A percentile compares a stretch with the other conserved stretches of the same genome.
Conservation (phyloP, 2,888 invertebrate species). For the Andricus curvator region DNA sequence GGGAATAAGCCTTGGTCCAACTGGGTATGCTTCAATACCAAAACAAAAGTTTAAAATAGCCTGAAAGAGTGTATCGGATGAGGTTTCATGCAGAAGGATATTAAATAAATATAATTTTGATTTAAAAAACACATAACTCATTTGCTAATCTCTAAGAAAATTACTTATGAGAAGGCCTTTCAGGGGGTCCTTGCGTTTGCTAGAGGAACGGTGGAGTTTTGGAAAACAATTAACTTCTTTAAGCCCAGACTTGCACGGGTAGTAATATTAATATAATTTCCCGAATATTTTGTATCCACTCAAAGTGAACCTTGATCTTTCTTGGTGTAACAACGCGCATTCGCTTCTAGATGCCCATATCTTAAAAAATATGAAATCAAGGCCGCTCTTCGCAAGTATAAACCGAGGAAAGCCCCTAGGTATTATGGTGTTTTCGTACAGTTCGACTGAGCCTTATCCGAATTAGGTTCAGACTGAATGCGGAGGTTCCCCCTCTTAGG, state of each 20-base stretch:
- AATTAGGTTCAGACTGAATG: neutral
- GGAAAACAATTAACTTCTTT: too few relatives aligned
- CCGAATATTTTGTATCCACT: neutral
- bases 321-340: neutral
- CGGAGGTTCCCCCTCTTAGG: too few relatives aligned
- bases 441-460: neutral
- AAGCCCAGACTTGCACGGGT: too few relatives aligned
- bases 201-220: neutral
- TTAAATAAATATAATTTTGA: too few relatives aligned
- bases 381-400: neutral
- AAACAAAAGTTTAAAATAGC: too few relatives aligned
- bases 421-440: neutral
- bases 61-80: too few relatives aligned
- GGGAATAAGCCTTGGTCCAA: too few relatives aligned
- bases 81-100: too few relatives aligned
- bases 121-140: too few relatives aligned
- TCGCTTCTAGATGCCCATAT: neutral
- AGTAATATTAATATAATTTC: neutral
- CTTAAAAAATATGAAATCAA: neutral
- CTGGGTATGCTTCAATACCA: too few relatives aligned
- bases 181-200: neutral
- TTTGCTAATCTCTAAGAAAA: too few relatives aligned
- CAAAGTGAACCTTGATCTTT: neutral
- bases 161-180: neutral
- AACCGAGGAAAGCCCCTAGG: neutral